Evolutionary conservation across 2,888 invertebrate species (phyloP).

Genomic region (Ennomos erosarius): DNA sequence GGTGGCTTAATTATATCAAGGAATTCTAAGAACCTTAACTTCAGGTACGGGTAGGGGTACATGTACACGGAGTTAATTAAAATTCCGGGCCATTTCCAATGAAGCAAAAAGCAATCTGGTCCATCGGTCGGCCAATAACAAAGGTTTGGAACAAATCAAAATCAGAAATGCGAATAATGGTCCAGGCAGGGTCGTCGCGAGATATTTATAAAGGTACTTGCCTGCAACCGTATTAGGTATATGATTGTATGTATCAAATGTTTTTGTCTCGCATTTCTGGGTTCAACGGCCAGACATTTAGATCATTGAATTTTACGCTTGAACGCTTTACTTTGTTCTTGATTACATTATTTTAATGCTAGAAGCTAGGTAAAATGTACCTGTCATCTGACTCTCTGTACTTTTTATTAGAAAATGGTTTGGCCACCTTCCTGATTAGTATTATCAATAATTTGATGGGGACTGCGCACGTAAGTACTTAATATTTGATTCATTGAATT

Average conservation of each 20-base stretch:
- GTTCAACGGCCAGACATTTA: slow-evolving; percentile 73
- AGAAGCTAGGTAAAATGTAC: slow-evolving; percentile 14
- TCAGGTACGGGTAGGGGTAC: slow-evolving; percentile 14
- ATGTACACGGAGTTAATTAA: slow-evolving; percentile 26
- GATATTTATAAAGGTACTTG: slow-evolving; percentile 30
- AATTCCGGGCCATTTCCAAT: slow-evolving; percentile 20
- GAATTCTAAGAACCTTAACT: slow-evolving; percentile 20
- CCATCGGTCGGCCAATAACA: slow-evolving; percentile 24
- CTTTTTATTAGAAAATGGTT: slow-evolving; percentile 3
- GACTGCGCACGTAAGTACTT: no score
- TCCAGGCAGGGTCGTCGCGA: slow-evolving; percentile 30
- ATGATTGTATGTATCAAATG: slow-evolving; percentile 40
- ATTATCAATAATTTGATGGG: no score
- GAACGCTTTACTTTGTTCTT: slow-evolving; percentile 51
- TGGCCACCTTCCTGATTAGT: slow-evolving; percentile 4
- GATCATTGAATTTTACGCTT: slow-evolving; percentile 63
- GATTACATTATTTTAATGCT: slow-evolving; percentile 35
- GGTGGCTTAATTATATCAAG: slow-evolving; percentile 16
- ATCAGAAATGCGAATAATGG: slow-evolving; percentile 37
- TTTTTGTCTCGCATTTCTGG: slow-evolving; percentile 46
- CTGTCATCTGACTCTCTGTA: slow-evolving; percentile 9
- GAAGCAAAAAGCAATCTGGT: slow-evolving; percentile 25
- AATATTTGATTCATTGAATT: slow-evolving; percentile 3
- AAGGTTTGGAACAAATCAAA: slow-evolving; percentile 32
- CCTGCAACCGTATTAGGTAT: slow-evolving; percentile 28